Base-by-base conservation (phyloP, 2,113 vertebrate species). In the Hymenochirus boettgeri region DNA sequence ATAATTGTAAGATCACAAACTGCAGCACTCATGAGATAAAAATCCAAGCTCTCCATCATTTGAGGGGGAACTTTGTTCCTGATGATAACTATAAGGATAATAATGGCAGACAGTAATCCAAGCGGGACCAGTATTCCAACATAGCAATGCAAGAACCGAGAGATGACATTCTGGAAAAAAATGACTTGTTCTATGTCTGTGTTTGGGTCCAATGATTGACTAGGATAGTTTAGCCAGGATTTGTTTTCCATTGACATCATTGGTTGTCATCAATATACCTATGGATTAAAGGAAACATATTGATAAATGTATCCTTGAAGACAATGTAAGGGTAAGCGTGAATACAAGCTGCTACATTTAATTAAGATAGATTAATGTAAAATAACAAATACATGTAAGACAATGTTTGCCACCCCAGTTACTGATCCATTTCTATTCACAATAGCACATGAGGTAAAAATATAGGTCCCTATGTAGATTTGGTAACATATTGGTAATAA, bases 101-200 rank as follows among this genome's bases (percentile, higher is more conserved):
- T 82, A 42, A 83, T 72, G 23, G 80, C 84, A 0, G 82, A 71
- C 1, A 71, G n/a, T 37, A 92, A 70, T 27, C 89, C 89, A 10
- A 70, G 23, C 1, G 69, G 76, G 1, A 84, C 79, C 8, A 86
- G 76, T n/a, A 89, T 24, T 2, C 70, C 78, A 0, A 79, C 26
- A 45, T 90, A 90, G 21, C 73, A 31, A 1, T 85, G 86, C 73
- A 83, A 84, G 0, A 86, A 55, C 27, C 78, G 85, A 25, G 89
- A 86, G 1, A 76, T 77, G 10, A 89, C 17, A 37, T 82, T 79
- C 12, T 85, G 82, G 1, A 78, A 80, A 2, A 72, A 62, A 0
- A 86, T 91, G 29, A 64, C 0, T 0, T 79, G 78, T 21, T 82
- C 73, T 0, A 80, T 45, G 1, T 21, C 22, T 4, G 57, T 71